Conservation (phyloP, 2,797 vertebrate species). For the Bovichtus variegatus region DNA sequence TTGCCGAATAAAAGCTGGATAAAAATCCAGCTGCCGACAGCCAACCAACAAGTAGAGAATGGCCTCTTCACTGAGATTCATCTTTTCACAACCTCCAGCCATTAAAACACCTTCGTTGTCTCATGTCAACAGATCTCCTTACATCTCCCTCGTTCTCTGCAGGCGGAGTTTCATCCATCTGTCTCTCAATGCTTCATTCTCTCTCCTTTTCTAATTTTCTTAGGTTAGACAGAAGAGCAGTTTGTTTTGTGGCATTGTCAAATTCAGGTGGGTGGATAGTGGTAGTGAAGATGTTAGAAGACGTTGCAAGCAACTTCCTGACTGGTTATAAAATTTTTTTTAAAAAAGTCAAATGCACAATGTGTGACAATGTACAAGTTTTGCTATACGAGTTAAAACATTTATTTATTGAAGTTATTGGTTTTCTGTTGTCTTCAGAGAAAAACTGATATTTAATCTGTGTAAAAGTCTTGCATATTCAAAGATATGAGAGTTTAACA, state of each 20-base stretch:
- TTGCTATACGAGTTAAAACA: not conserved
- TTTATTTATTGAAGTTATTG: not conserved
- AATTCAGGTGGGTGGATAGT: not conserved
- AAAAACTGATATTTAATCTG: not conserved
- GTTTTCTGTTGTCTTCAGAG: not conserved
- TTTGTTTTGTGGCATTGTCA: constrained; percentile 15
- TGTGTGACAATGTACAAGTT: not conserved
- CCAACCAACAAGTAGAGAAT: not conserved
- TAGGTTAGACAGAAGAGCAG: not conserved
- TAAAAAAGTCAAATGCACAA: not conserved
- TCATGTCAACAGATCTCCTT: constrained; percentile 27
- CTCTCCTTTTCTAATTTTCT: not conserved
- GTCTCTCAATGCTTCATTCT: not conserved
- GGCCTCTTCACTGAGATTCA: not conserved
- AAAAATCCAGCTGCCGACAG: not conserved
- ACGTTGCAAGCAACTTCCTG: not conserved
- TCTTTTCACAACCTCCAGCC: constrained; percentile 17
- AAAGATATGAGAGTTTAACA: not conserved
- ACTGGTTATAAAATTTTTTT: not conserved
- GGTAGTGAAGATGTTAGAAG: not conserved
- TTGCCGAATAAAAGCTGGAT: constrained; percentile 12
- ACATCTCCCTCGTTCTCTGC: constrained; percentile 11
- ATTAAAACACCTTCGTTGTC: constrained; percentile 25
- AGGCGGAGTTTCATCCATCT: constrained; percentile 13
- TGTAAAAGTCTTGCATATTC: not conserved